Percentiles rank a stretch among this genome's conserved stretches.
Conservation (phyloP, 1,140 invertebrate species). For the Philaenus spumarius region DNA sequence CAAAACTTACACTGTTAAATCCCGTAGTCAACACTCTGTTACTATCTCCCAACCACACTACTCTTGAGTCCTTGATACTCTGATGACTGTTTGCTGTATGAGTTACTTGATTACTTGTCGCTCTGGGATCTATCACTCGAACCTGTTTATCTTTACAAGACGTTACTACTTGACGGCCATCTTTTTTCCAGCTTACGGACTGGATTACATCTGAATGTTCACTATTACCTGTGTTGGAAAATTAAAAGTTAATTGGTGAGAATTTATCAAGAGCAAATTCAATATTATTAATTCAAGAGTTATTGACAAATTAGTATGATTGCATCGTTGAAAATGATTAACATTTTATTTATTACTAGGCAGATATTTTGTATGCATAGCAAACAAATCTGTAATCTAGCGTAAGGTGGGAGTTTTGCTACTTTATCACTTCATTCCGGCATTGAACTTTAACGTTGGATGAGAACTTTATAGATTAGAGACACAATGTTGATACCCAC, state of each 20-base stretch:
- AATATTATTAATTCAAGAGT: no score
- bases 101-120: slow-evolving; percentile 47
- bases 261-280: no score
- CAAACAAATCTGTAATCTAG: no score
- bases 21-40: slow-evolving; percentile 77
- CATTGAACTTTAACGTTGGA: no score
- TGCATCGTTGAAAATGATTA: no score
- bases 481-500: no score
- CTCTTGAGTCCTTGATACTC: slow-evolving; percentile 83
- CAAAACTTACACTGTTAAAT: slow-evolving; percentile 44
- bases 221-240: slow-evolving; percentile 52
- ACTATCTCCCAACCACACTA: slow-evolving; percentile 81
- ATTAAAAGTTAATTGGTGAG: slow-evolving; percentile 15
- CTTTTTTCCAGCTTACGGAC: slow-evolving; percentile 73
- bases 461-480: no score
- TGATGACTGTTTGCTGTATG: slow-evolving; percentile 68
- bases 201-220: slow-evolving; percentile 80
- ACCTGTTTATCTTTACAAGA: slow-evolving; percentile 79
- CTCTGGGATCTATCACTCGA: slow-evolving; percentile 71
- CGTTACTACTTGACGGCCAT: slow-evolving; percentile 64
- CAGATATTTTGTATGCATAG: no score
- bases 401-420: no score
- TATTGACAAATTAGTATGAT: no score
- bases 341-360: no score
- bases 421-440: no score